Percentiles rank a stretch among this genome's conserved stretches.
Evolutionary conservation across 2,888 invertebrate genomes (phyloP).

Genomic region (Drosophila rubida): DNA sequence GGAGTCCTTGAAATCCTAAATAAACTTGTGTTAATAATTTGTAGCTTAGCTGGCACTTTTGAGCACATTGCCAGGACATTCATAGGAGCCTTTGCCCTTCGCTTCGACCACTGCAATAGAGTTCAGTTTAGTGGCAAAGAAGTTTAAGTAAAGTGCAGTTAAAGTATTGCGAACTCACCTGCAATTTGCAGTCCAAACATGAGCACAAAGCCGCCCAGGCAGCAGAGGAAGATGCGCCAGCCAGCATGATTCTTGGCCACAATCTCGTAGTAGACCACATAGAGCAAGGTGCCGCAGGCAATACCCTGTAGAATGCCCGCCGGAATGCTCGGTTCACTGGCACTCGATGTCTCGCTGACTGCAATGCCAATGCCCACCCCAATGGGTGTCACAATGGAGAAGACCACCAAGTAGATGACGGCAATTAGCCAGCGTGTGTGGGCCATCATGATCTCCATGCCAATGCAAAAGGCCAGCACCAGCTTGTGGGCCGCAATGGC

Average conservation of each 20-base stretch:
- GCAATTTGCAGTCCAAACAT: slow-evolving; percentile 89
- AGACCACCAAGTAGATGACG: slow-evolving; percentile 90
- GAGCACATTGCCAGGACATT: slow-evolving; percentile 37
- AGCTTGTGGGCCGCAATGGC: slow-evolving; percentile 94
- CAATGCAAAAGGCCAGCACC: slow-evolving; percentile 94
- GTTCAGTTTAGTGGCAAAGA: too few relatives aligned
- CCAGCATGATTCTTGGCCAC: slow-evolving; percentile 87
- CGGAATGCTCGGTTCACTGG: slow-evolving; percentile 87
- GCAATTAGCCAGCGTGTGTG: slow-evolving; percentile 88
- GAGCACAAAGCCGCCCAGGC: slow-evolving; percentile 89
- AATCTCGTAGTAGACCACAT: slow-evolving; percentile 98
- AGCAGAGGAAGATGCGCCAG: slow-evolving; percentile 88
- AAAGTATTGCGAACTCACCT: too few relatives aligned
- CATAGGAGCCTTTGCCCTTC: slow-evolving; percentile 48
- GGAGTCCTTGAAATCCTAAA: neutral
- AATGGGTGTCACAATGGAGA: slow-evolving; percentile 91
- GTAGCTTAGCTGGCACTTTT: neutral
- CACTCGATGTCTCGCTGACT: slow-evolving; percentile 87
- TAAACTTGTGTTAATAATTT: neutral
- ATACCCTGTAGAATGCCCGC: slow-evolving; percentile 89
- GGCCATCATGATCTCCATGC: slow-evolving; percentile 91
- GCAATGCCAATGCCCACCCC: slow-evolving; percentile 91
- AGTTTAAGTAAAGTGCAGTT: too few relatives aligned
- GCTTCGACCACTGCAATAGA: slow-evolving; percentile 59
- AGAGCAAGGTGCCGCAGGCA: slow-evolving; percentile 96